Percentiles rank a stretch among this genome's conserved stretches.
Evolutionary conservation across 2,797 vertebrate species (phyloP).

Genomic region (Rhynchotus rufescens): DNA sequence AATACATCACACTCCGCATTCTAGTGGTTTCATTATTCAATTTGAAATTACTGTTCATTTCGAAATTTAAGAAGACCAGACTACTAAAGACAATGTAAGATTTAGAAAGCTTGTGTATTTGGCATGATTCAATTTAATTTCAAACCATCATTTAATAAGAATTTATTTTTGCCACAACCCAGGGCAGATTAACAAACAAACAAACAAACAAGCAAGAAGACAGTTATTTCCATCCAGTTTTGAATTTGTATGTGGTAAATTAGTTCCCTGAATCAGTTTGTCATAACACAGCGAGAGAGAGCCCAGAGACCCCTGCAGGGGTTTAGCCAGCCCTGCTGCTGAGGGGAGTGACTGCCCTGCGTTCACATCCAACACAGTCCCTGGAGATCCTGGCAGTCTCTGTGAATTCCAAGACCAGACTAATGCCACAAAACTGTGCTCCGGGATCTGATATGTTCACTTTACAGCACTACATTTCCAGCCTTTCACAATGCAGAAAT

Average conservation of each 20-base stretch:
- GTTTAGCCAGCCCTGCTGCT: fast-evolving
- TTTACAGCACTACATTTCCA: not conserved
- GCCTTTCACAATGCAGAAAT: not conserved
- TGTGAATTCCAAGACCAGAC: not conserved
- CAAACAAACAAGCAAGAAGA: not conserved
- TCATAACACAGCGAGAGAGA: not conserved
- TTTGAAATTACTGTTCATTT: not conserved
- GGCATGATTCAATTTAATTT: not conserved
- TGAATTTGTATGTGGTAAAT: not conserved
- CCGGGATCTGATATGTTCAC: not conserved
- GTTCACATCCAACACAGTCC: fast-evolving
- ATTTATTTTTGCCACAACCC: not conserved
- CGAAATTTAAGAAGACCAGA: not conserved
- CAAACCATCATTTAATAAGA: not conserved
- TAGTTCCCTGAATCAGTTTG: not conserved
- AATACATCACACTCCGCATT: not conserved
- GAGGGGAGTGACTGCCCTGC: fast-evolving
- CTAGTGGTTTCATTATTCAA: not conserved
- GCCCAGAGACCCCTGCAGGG: fast-evolving
- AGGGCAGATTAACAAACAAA: not conserved
- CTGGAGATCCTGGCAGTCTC: not conserved
- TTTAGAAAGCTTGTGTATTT: not conserved
- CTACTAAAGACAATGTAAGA: not conserved
- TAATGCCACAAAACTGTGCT: fast-evolving
- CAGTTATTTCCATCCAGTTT: not conserved